Conservation (phyloP, 2,113 vertebrate genomes). For the Turnix velox region DNA sequence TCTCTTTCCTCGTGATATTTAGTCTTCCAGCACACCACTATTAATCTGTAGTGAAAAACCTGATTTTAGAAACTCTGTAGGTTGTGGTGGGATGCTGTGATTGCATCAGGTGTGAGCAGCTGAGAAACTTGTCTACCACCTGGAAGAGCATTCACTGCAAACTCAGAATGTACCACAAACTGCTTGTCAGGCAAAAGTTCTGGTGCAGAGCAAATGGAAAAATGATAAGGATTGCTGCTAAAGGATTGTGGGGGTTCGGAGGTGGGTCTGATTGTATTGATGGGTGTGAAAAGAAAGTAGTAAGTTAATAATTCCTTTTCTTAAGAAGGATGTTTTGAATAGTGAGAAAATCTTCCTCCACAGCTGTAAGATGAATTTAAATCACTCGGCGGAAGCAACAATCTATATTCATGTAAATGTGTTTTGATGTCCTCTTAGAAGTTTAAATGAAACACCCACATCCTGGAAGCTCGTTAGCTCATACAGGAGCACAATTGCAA, state of each 20-base stretch:
- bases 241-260: neutral
- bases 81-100: neutral
- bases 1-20: neutral
- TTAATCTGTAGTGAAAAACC: neutral
- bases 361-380: slow-evolving; percentile 58
- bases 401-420: slow-evolving; percentile 56
- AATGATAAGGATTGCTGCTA: neutral
- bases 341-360: slow-evolving; percentile 3
- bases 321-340: slow-evolving; percentile 11
- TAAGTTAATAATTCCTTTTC: neutral
- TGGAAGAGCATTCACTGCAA: neutral
- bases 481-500: slow-evolving; percentile 15
- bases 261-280: neutral
- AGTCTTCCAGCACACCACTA: neutral
- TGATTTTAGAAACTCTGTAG: neutral
- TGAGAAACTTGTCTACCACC: neutral
- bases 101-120: neutral
- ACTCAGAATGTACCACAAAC: neutral
- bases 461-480: slow-evolving; percentile 46
- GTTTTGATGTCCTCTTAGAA: slow-evolving; percentile 59
- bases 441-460: slow-evolving; percentile 57
- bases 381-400: slow-evolving; percentile 35
- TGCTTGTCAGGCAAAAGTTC: neutral
- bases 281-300: neutral
- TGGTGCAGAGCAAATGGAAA: neutral